Percentiles rank a stretch among this genome's conserved stretches.
Evolutionary conservation across 1,140 invertebrate genomes (phyloP).

Genomic region (Drosophila pachea): DNA sequence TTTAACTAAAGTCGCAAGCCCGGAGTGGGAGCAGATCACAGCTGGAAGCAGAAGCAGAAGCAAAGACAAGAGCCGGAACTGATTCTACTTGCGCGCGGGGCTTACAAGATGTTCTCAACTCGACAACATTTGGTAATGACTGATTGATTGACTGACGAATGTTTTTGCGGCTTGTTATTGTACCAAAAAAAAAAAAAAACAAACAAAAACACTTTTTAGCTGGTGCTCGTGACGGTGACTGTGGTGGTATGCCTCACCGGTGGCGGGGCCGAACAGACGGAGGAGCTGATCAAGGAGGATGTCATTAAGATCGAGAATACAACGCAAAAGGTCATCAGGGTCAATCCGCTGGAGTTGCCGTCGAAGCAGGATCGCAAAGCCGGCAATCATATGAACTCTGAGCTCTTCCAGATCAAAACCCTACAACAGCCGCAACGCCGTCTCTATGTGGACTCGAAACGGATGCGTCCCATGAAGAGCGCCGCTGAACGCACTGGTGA

Average conservation of each 20-base stretch:
- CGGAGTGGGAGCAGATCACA: conserved; percentile 41
- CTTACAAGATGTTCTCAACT: conserved; percentile 57
- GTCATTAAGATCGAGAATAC: conserved; percentile 66
- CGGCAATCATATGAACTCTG: conserved; percentile 61
- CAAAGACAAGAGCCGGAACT: conserved; percentile 10
- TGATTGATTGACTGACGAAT: conserved; percentile 38
- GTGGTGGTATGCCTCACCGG: conserved; percentile 2
- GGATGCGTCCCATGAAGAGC: conserved; percentile 51
- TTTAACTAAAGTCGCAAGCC: conserved; percentile 65
- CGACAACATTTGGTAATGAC: conserved; percentile 62
- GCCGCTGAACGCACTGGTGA: conserved; percentile 47
- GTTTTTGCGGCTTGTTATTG: too few relatives aligned
- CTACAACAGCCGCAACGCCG: conserved; percentile 35
- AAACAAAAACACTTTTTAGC: conserved; percentile 30
- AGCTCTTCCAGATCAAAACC: conserved; percentile 66
- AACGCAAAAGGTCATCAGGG: conserved; percentile 72
- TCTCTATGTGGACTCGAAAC: conserved; percentile 62
- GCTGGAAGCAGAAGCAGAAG: conserved; percentile 28
- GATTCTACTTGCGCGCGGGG: conserved; percentile 13
- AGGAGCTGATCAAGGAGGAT: conserved; percentile 63
- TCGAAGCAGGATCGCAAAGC: conserved; percentile 53
- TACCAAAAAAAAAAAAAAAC: too few relatives aligned
- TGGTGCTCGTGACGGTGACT: conserved; percentile 28
- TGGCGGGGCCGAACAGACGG: conserved; percentile 21
- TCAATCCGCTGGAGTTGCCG: conserved; percentile 66